Conservation (phyloP, 2,113 vertebrate species). For the Fukomys damarensis region DNA sequence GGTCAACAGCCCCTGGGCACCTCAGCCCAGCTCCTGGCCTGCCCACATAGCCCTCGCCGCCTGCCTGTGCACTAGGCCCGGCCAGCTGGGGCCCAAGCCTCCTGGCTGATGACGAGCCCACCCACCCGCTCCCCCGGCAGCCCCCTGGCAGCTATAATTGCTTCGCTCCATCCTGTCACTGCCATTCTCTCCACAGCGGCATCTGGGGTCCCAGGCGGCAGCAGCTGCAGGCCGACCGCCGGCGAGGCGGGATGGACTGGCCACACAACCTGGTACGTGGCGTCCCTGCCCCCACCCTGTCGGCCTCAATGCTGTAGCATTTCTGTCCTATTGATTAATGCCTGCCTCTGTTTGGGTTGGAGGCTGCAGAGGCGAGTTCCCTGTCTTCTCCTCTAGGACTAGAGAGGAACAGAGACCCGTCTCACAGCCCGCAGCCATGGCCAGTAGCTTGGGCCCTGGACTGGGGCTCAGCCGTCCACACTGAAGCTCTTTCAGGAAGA, state of each 20-base stretch:
- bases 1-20: conserved; percentile 82
- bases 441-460: background rate
- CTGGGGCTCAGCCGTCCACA: background rate
- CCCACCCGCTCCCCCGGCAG: conserved; percentile 74
- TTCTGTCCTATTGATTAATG: conserved; percentile 58
- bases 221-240: conserved; percentile 74
- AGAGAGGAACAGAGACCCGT: conserved; percentile 64
- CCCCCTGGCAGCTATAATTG: conserved; percentile 81
- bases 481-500: conserved; percentile 31
- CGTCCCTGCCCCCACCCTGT: background rate
- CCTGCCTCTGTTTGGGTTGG: conserved; percentile 25
- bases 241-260: conserved; percentile 73
- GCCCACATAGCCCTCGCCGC: conserved; percentile 63
- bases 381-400: background rate
- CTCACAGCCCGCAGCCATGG: conserved; percentile 53
- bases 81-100: conserved; percentile 76
- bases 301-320: background rate
- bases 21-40: conserved; percentile 67
- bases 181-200: conserved; percentile 73
- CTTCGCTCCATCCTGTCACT: conserved; percentile 70
- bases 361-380: background rate
- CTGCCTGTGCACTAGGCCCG: conserved; percentile 62
- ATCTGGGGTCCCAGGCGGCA: conserved; percentile 63
- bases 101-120: conserved; percentile 71
- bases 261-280: conserved; percentile 79